These are phyloP conservation scores for Manacus vitellinus DNA, from an alignment of 2,113 vertebrate species.

Conservation along the genomic window DNA sequence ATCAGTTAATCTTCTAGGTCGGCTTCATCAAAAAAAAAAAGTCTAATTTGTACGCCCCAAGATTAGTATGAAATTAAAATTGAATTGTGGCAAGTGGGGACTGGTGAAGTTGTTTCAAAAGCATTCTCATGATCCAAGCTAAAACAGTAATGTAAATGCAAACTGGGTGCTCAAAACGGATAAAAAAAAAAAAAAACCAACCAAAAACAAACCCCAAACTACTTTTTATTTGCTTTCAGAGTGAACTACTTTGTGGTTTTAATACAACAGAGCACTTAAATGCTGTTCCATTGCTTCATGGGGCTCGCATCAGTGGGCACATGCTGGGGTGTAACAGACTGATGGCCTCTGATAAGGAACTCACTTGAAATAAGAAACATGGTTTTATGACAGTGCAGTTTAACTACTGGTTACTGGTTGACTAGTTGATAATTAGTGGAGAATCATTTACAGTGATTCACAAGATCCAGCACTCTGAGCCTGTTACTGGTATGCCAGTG, in stretches of 20 bases:
- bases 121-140: not conserved
- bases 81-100: not conserved
- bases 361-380: not conserved
- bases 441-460: not conserved
- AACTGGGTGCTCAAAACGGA: not conserved
- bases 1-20: not conserved
- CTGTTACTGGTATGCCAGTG: not conserved
- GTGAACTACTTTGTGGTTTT: not conserved
- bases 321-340: not conserved
- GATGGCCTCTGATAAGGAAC: not conserved
- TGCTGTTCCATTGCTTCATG: not conserved
- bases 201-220: fast-evolving
- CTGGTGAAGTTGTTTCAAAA: not conserved
- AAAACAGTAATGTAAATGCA: not conserved
- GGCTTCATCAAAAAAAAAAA: not conserved
- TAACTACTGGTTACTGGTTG: not conserved
- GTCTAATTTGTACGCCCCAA: not conserved
- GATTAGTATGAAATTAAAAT: not conserved
- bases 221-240: not conserved
- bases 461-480: not conserved
- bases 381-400: not conserved
- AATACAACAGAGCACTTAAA: not conserved
- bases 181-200: too few relatives aligned
- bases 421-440: not conserved
- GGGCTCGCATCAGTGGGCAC: not conserved